These are phyloP conservation scores for Neostethus bicornis DNA, from an alignment of 2,797 vertebrate species.

Conservation along the genomic window DNA sequence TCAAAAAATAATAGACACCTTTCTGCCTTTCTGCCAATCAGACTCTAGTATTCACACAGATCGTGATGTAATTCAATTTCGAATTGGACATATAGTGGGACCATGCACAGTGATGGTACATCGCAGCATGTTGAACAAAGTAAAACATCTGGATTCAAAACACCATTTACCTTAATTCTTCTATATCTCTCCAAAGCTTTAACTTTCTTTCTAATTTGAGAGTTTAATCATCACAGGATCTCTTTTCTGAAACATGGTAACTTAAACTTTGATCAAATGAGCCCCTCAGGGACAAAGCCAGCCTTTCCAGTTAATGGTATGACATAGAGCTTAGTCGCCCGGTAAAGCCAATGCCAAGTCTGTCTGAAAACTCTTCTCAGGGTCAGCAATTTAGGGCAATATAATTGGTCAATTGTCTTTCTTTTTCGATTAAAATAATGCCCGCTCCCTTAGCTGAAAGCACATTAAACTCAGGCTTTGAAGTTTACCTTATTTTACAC, in stretches of 20 bases:
- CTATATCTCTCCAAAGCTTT: not conserved
- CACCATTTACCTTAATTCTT: not conserved
- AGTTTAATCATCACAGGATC: not conserved
- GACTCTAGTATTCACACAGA: too few relatives aligned
- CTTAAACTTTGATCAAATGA: constrained; percentile 10
- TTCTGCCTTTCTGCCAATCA: too few relatives aligned
- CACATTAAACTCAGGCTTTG: not conserved
- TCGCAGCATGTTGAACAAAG: too few relatives aligned
- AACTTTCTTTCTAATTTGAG: not conserved
- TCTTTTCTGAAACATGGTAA: constrained; percentile 8
- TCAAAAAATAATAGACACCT: too few relatives aligned
- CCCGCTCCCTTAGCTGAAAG: not conserved
- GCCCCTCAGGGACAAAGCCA: constrained; percentile 1
- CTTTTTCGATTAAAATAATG: not conserved
- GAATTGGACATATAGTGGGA: too few relatives aligned
- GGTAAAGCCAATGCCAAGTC: constrained; percentile 4
- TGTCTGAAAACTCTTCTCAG: constrained; percentile 12
- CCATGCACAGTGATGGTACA: too few relatives aligned
- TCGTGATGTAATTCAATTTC: too few relatives aligned
- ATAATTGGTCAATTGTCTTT: not conserved
- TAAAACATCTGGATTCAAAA: constrained; percentile 1
- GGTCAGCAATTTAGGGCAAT: constrained; percentile 15
- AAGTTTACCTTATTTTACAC: not conserved
- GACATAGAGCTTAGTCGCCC: constrained; percentile 18
- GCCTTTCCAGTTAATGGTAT: constrained; percentile 16